These are phyloP conservation scores for Morinoia aosen DNA, from an alignment of 2,888 invertebrate species.

Conservation along the genomic window DNA sequence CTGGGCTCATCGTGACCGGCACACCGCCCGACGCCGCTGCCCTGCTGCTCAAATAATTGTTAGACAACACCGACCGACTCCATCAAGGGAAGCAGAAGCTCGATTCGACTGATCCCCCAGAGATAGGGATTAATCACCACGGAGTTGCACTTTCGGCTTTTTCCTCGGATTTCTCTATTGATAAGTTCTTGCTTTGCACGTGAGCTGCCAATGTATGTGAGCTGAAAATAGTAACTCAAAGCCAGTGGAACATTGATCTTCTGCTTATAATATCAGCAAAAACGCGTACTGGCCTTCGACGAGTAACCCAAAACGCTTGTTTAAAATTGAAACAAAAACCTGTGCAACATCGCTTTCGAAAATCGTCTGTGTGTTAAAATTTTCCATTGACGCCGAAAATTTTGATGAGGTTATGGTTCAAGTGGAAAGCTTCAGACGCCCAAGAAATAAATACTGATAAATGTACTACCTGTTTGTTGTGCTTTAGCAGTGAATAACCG, in stretches of 20 bases:
- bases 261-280: not conserved
- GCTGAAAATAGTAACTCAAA: not conserved
- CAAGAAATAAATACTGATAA: no score
- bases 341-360: not conserved
- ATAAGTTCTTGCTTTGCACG: not conserved
- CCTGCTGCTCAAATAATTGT: not conserved
- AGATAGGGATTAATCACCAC: slow-evolving; percentile 6
- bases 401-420: not conserved
- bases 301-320: not conserved
- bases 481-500: no score
- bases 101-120: not conserved
- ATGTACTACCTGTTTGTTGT: no score
- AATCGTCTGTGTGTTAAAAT: not conserved
- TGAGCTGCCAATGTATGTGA: not conserved
- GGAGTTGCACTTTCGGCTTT: not conserved
- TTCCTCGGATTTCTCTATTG: slow-evolving; percentile 6
- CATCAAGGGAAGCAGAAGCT: slow-evolving; percentile 20
- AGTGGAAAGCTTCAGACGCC: no score
- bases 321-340: not conserved
- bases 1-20: not conserved
- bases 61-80: slow-evolving; percentile 19
- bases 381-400: not conserved
- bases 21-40: not conserved
- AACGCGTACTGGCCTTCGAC: not conserved
- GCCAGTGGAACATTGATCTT: not conserved